These are phyloP conservation scores for Bombus vancouverensis DNA, from an alignment of 1,140 invertebrate genomes.

Conservation along the genomic window DNA sequence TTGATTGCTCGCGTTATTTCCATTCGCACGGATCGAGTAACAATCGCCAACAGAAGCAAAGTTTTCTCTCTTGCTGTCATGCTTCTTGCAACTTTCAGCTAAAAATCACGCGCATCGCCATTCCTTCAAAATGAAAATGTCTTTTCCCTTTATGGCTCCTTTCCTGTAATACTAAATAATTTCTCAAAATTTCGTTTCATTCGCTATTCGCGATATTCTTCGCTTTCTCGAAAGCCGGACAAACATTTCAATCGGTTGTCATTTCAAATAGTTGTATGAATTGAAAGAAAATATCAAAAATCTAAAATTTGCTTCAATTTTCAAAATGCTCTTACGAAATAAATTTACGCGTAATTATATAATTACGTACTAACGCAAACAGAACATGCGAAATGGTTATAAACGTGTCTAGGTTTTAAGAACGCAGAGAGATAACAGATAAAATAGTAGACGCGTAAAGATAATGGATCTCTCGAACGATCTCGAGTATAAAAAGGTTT, in stretches of 20 bases:
- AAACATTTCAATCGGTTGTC: not conserved
- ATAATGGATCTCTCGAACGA: conserved; percentile 11
- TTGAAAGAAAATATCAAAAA: not conserved
- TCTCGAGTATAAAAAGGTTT: conserved; percentile 15
- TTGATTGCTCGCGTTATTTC: conserved; percentile 43
- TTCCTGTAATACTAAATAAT: not conserved
- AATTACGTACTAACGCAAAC: not conserved
- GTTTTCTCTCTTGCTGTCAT: conserved; percentile 6
- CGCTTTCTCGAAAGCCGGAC: not conserved
- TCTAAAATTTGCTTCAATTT: not conserved
- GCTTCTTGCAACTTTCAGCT: conserved; percentile 21
- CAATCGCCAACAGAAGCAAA: not conserved
- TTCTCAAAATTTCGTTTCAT: no score
- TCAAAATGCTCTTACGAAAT: not conserved
- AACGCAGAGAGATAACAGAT: not conserved
- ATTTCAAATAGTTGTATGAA: not conserved
- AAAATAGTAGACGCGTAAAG: not conserved
- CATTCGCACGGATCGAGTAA: conserved; percentile 28
- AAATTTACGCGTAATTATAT: not conserved
- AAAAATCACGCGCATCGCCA: conserved; percentile 41
- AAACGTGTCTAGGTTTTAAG: conserved; percentile 10
- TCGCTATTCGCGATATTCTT: not conserved
- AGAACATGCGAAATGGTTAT: not conserved
- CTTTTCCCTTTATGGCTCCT: not conserved
- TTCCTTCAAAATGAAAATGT: not conserved